Evolutionary conservation across 1,140 invertebrate species (phyloP), one percentile per base, ranked within the genome.

Genomic region (Drosophila neocordata): DNA sequence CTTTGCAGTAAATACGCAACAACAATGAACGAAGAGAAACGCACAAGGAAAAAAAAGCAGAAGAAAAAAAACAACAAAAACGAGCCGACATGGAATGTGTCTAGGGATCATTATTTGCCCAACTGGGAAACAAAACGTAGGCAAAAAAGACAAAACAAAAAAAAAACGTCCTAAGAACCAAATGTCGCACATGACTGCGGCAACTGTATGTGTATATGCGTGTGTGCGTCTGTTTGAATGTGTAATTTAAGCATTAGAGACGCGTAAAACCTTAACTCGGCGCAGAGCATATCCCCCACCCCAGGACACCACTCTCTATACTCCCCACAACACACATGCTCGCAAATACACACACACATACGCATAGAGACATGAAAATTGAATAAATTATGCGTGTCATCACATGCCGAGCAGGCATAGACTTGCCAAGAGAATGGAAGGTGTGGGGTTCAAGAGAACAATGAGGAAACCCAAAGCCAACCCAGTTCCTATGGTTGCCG

Each of bases 321-420:
- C 13, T 15, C 8, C 41, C 8, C 41, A 7, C 6, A n/a, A 12
- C 11, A 12, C 37, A 8, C 41, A 2, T 18, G 7, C 13, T 18
- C 15, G 27, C 6, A 31, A 31, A 44, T 51, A 63, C 27, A 59
- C 13, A 37, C 67, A 51, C 51, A 57, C 55, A 65, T 15, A 60
- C 37, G 20, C 22, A 58, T 53, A 62, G 35, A 68, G 65, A 70
- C 72, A 79, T 62, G 83, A 68, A 87, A 88, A 88, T 88, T 88
- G 84, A 88, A 88, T 88, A 88, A 88, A 88, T 88, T 88, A 88
- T 88, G 83, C 84, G 83, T 88, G 83, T 88, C 83, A 88, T 89
- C 83, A 88, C 84, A 88, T 83, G 76, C 73, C 66, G 75, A 48
- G 69, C 44, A 66, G 58, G 27, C 27, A 31, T 5, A 31, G 48